Conservation (phyloP, 2,113 vertebrate genomes). For the Nansenia antarctica region DNA sequence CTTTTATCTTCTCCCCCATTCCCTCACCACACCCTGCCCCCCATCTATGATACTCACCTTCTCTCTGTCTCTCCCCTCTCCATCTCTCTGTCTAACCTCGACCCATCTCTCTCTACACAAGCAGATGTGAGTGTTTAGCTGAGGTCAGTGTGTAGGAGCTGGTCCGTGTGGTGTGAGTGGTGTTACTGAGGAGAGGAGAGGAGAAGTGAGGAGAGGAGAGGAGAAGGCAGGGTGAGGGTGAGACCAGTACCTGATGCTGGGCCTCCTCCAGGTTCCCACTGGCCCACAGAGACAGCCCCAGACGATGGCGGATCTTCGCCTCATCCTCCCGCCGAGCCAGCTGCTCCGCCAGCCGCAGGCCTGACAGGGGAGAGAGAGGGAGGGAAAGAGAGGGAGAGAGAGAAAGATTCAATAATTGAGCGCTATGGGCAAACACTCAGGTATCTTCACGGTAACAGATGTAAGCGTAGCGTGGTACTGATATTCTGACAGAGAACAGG, state of each 20-base stretch:
- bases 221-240: not conserved
- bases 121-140: no score
- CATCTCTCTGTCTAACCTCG: not conserved
- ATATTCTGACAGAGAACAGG: constrained; percentile 67
- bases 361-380: constrained; percentile 58
- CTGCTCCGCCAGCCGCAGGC: constrained; percentile 92
- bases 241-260: constrained; percentile 83
- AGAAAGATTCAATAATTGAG: constrained; percentile 52
- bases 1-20: constrained; percentile 21
- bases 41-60: not conserved
- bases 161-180: not conserved
- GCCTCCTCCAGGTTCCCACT: constrained; percentile 92
- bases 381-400: not conserved
- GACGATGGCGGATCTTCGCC: constrained; percentile 90
- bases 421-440: constrained; percentile 54
- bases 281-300: constrained; percentile 95
- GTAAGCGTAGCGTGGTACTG: constrained; percentile 67
- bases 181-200: not conserved
- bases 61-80: not conserved
- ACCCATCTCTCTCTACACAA: not conserved
- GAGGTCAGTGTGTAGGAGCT: not conserved
- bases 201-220: not conserved
- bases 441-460: constrained; percentile 68
- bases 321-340: constrained; percentile 89
- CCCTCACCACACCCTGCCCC: not conserved